These are phyloP conservation scores for Ameiurus melas DNA, from an alignment of 2,113 vertebrate genomes.

Conservation along the genomic window DNA sequence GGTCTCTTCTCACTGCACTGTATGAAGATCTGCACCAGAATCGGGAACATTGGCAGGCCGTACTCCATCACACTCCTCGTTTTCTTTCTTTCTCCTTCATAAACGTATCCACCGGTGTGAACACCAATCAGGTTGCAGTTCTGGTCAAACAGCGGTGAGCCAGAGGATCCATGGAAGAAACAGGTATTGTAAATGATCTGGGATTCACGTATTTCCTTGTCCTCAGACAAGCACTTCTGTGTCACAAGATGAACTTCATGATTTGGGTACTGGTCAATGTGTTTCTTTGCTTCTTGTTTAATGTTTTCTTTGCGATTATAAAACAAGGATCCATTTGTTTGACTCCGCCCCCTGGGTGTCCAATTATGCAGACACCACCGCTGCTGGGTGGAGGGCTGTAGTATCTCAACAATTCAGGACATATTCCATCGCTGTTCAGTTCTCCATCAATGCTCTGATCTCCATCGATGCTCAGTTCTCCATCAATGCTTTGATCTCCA, in stretches of 20 bases:
- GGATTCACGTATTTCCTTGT: not conserved
- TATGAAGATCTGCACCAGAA: conserved; percentile 6
- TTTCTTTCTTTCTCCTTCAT: not conserved
- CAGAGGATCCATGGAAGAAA: conserved; percentile 51
- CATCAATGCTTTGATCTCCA: too few relatives aligned
- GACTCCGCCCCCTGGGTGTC: conserved; percentile 53
- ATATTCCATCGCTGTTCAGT: not conserved
- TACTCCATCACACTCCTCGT: conserved; percentile 46
- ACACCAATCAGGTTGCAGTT: conserved; percentile 40
- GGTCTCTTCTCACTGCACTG: not conserved
- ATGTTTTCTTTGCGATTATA: conserved; percentile 38
- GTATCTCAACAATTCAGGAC: not conserved
- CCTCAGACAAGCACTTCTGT: not conserved
- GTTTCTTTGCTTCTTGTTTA: rapidly evolving
- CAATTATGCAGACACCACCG: conserved; percentile 62
- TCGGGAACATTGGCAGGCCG: conserved; percentile 15
- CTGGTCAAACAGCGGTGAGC: conserved; percentile 52
- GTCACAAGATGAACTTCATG: too few relatives aligned
- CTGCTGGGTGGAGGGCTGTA: not conserved
- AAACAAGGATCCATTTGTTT: conserved; percentile 59
- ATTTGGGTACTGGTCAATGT: too few relatives aligned
- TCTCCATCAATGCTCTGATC: not conserved
- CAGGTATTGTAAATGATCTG: conserved; percentile 34
- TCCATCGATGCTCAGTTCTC: too few relatives aligned
- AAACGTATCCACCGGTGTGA: conserved; percentile 44